Evolutionary conservation across 2,797 vertebrate species (phyloP), one percentile per base, ranked within the genome.

Genomic region (Dallia pectoralis): DNA sequence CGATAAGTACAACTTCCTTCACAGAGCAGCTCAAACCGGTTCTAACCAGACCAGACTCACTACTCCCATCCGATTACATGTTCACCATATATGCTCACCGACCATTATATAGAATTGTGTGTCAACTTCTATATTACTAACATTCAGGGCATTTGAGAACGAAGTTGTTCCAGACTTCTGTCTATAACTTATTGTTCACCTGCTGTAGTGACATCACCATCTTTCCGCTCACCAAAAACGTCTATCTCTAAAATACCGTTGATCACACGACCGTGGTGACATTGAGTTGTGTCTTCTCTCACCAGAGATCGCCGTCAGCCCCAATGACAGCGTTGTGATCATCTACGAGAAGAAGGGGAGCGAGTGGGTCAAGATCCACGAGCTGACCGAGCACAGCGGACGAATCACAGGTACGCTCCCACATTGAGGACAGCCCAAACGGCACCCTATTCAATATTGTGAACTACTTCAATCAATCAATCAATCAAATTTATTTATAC

Each of bases 261-360:
- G 18, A 63, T 15, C 27, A 22, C n/a, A 8, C 47, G 6, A 18
- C n/a, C 49, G 61, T 8, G 32, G 18, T 29, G 8, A 64, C 47
- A 0, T 51, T 12, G 11, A 25, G 16, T 22, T 53, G 27, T 69
- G 40, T 44, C 40, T 44, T 44, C 68, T 68, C 12, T 71, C 51
- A 27, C 22, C 84, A 94, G 93, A 94, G 84, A 85, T 92, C 47
- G 91, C 90, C 15, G 5, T 93, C 61, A 92, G 87, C 56, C 91
- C 92, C 1, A 94, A 92, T 79, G 91, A 90, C 86, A 92, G 91
- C 65, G 72, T 84, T 66, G 92, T 91, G 30, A 75, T 77, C 69
- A 90, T 91, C 71, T 91, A 92, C 74, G 89, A 93, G 85, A 93
- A 90, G 79, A 91, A 86, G 49, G 92, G 84, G 73, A 92, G 88